Percentiles rank a stretch among this genome's conserved stretches.
phyloP scores from a whole-genome alignment of 2,113 vertebrate species.

The Clinocottus analis region DNA sequence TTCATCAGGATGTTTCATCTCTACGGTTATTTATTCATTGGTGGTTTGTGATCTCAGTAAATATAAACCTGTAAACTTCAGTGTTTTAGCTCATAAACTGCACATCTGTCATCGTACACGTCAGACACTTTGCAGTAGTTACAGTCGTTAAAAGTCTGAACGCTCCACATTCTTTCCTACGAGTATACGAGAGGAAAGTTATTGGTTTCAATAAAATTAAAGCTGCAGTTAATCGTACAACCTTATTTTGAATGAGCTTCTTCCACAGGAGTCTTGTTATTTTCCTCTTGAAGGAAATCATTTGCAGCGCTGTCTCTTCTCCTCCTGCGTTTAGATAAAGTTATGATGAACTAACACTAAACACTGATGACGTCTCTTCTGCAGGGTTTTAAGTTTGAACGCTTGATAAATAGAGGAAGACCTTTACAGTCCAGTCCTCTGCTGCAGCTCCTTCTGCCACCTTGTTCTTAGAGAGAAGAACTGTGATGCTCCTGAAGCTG shows the following conservation, averaged over 20 bases:
- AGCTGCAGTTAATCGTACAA: neutral
- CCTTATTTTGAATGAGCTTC: neutral
- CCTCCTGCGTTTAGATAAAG: too few relatives aligned
- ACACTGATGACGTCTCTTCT: neutral
- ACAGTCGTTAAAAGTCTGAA: neutral
- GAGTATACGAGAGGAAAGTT: neutral
- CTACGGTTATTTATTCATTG: neutral
- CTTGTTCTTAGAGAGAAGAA: too few relatives aligned
- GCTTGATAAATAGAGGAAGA: slow-evolving; percentile 27
- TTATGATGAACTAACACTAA: neutral
- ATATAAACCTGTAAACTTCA: neutral
- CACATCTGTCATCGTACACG: neutral
- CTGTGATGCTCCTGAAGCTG: too few relatives aligned
- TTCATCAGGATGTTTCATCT: neutral
- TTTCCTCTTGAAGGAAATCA: neutral
- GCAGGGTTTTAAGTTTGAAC: slow-evolving; percentile 13
- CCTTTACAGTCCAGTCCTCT: slow-evolving; percentile 36
- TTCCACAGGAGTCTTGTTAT: neutral
- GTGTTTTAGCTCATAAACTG: neutral
- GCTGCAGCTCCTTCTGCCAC: slow-evolving; percentile 31
- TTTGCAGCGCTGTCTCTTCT: neutral
- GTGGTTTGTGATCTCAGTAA: neutral
- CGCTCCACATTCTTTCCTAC: neutral
- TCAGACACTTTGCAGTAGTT: neutral
- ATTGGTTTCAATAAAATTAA: neutral